These are phyloP conservation scores for Drosophila asahinai DNA, from an alignment of 1,140 invertebrate genomes.

Conservation along the genomic window DNA sequence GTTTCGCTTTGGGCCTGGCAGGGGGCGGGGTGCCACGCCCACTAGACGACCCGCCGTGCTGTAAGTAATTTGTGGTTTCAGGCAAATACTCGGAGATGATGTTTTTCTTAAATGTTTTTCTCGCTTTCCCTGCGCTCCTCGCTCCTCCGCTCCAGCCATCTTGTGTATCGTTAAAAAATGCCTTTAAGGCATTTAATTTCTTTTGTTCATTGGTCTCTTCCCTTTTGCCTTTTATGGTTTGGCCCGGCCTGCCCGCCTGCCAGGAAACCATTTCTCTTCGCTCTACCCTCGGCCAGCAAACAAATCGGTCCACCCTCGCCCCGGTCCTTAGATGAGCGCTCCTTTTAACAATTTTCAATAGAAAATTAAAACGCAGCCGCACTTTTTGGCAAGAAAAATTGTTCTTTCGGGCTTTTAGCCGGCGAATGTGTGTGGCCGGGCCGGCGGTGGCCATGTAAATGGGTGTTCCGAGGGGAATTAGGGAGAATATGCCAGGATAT, in stretches of 20 bases:
- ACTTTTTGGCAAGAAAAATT: slow-evolving; percentile 71
- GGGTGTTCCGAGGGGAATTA: slow-evolving; percentile 36
- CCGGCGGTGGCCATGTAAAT: slow-evolving; percentile 61
- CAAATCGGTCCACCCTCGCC: slow-evolving; percentile 66
- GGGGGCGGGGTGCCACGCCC: slow-evolving; percentile 48
- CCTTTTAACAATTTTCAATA: slow-evolving; percentile 82
- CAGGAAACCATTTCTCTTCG: slow-evolving; percentile 14
- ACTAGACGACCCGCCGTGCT: slow-evolving; percentile 75
- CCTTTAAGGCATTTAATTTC: slow-evolving; percentile 83
- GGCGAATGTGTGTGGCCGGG: slow-evolving; percentile 32
- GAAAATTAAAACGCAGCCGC: slow-evolving; percentile 82
- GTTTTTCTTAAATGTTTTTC: slow-evolving; percentile 84
- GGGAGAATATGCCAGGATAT: slow-evolving; percentile 9
- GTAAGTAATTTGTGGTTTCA: slow-evolving; percentile 84
- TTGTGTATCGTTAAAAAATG: slow-evolving; percentile 82
- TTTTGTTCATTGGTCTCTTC: slow-evolving; percentile 77
- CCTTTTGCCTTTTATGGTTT: slow-evolving; percentile 63
- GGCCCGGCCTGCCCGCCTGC: slow-evolving; percentile 2
- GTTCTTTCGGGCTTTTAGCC: slow-evolving; percentile 45
- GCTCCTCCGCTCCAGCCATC: slow-evolving; percentile 9
- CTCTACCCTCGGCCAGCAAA: slow-evolving; percentile 46
- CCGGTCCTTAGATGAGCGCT: slow-evolving; percentile 32
- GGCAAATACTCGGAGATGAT: slow-evolving; percentile 80
- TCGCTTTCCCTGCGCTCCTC: slow-evolving; percentile 48
- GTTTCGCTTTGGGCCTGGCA: slow-evolving; percentile 9